A percentile compares a stretch with the other conserved stretches of the same genome.
Evolutionary conservation across 1,140 invertebrate species (phyloP).

Genomic region (Rhagoletis pomonella): DNA sequence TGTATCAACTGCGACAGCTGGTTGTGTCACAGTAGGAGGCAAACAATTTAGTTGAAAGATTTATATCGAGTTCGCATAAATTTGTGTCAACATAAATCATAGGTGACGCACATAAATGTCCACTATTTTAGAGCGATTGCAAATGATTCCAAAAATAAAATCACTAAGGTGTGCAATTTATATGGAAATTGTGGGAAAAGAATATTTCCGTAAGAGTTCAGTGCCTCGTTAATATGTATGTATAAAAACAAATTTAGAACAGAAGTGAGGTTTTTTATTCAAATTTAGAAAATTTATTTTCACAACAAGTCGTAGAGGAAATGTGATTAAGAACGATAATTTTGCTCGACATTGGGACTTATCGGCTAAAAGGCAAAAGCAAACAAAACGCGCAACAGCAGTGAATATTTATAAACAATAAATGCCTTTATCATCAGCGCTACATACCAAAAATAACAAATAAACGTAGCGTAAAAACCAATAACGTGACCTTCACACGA

Average conservation of each 20-base stretch:
- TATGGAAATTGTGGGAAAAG: neutral
- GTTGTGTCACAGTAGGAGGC: neutral
- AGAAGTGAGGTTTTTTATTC: no score
- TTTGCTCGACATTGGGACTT: no score
- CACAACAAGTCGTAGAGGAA: neutral
- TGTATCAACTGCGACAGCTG: neutral
- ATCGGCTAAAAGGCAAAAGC: no score
- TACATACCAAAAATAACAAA: no score
- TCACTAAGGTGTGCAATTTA: neutral
- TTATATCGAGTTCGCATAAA: conserved; percentile 30
- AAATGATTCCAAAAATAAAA: neutral
- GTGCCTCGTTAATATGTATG: neutral
- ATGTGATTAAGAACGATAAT: neutral
- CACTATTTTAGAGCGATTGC: neutral
- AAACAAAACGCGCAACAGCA: no score
- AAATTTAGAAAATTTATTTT: neutral
- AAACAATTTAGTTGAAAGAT: conserved; percentile 15
- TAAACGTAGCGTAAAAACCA: neutral
- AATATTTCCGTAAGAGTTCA: neutral
- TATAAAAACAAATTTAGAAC: no score
- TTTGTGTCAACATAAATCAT: conserved; percentile 24
- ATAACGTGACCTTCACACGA: neutral
- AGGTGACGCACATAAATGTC: neutral
- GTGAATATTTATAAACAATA: no score
- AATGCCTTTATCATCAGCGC: no score